Base-by-base conservation (phyloP, 2,113 vertebrate genomes). In the Notothenia coriiceps region DNA sequence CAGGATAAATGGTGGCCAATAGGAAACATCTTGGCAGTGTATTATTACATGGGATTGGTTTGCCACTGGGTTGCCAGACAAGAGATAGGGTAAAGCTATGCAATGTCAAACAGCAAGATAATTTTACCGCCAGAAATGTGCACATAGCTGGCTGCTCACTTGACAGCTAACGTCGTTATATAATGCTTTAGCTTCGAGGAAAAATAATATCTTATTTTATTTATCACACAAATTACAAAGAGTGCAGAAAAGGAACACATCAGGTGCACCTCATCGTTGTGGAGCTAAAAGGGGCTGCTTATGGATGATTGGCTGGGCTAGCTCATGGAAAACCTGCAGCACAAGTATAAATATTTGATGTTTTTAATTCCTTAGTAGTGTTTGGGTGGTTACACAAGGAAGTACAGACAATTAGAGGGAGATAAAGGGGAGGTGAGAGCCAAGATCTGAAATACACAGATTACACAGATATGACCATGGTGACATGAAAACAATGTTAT, bases 31-130 rank as follows among this genome's bases (percentile, higher is more conserved):
- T 68, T 62, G 20, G 78, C 87, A 89, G 61, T 69, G 52, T 92
- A 40, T 89, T 89, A 94, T 94, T 95, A 91, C 82, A 90, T 70
- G 87, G 87, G 78, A 47, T 70, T 72, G 55, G 67, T 84, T 87
- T 86, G 66, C 69, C 67, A 57, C 76, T 20, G 69, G 63, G 69
- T 77, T 87, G 64, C 52, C 80, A 77, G 73, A 86, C 85, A 57
- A 81, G 60, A 88, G 74, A 75, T 59, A 17, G 63, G 43, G 66
- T 87, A 70, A 86, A 67, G 68, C 64, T 86, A 20, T 18, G 52
- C n/a, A 8, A 8, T 54, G 1, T 76, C 56, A 78, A 44, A 70
- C 43, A 25, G 52, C 4, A 51, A 69, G 70, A 61, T 66, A 1
- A 50, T 64, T 74, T 62, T 8, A 35, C 43, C 78, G 29, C 17